Evolutionary conservation across 2,797 vertebrate genomes (phyloP), one percentile per base, ranked within the genome.

Genomic region (Protosalanx chinensis): DNA sequence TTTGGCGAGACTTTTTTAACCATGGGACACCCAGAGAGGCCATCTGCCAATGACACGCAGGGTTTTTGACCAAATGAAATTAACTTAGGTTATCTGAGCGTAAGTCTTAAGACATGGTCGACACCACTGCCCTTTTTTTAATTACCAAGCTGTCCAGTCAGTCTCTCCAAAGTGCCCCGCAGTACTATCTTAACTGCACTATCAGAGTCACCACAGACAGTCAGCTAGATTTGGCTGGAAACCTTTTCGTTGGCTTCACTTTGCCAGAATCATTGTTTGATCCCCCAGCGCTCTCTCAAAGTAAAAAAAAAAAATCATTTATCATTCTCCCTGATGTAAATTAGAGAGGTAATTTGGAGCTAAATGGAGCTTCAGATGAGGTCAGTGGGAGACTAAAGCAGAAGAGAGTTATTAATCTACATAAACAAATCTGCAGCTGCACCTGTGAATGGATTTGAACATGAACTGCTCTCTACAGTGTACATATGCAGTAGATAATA

Each of bases 31-130:
- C 77, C 73, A 67, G 46, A 12, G 60, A 67, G 23, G 18, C 62
- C 35, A 32, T 75, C 74, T 79, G 75, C 68, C 71, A 59, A 27
- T 35, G 65, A 65, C 78, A 79, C 2, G 13, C 58, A 60, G 72
- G 66, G 77, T 65, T 76, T 77, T 82, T 84, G 68, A 83, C 72
- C 73, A 51, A 74, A 79, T 81, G 73, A 68, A 71, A 72, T 83
- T 73, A 0, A 59, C 76, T 78, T 77, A 41, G 46, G 15, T 73
- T 78, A 82, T 32, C 80, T 30, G 81, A 76, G 76, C 76, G 49
- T 75, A 29, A 53, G 33, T 79, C 15, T 35, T 10, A 35, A 37
- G 71, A 68, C 33, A 13, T 37, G 67, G 61, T 57, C 62, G 73
- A 61, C 20, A 51, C 62, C 71, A 63, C 62, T 41, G 58, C 70